Evolutionary conservation across 64 coral and sea anemone genomes (phyloP), one percentile per base, ranked within the genome.

Genomic region (Pocillopora verrucosa): DNA sequence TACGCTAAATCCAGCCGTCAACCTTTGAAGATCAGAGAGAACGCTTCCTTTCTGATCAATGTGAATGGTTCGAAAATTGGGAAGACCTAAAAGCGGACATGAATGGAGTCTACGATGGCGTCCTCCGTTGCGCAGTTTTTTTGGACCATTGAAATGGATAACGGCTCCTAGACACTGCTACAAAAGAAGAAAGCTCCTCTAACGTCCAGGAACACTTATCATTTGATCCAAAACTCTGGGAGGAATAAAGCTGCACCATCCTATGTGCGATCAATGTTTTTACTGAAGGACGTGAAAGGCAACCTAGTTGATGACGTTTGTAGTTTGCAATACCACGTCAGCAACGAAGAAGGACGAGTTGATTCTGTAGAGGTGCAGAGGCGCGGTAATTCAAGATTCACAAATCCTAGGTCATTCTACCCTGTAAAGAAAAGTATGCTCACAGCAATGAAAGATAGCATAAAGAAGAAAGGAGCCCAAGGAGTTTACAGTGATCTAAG

Each of bases 11-110:
- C 75, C 76, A 64, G 59, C 59, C 20, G 56, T 11, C 78, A 90
- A 61, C 89, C 89, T 73, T 73, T 90, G 19, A 90, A 82, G 58
- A 78, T 83, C 5, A 6, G 78, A 74, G 78, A 83, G 59, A 90
- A 90, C 38, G 89, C 79, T 13, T 90, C 89, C 24, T 90, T 90
- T 57, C 45, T 90, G 6, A 56, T 90, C 22, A 60, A 86, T 58
- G 24, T 92, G 11, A 76, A 62, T 0, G 15, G 74, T 78, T 77
- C 13, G 19, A 75, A 2, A 14, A 92, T 60, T 92, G 90, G 90
- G 90, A 92, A 77, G 90, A 86, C 34, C 30, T 86, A 25, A 92
- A 91, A 45, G 62, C 67, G 3, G 78, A 90, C 19, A 90, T 90
- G 89, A 90, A 90, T 36, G 89, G 89, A 1, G 89, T 91, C 11